Evolutionary conservation across 1,140 invertebrate genomes (phyloP).

Genomic region (Dufourea novaeangliae): DNA sequence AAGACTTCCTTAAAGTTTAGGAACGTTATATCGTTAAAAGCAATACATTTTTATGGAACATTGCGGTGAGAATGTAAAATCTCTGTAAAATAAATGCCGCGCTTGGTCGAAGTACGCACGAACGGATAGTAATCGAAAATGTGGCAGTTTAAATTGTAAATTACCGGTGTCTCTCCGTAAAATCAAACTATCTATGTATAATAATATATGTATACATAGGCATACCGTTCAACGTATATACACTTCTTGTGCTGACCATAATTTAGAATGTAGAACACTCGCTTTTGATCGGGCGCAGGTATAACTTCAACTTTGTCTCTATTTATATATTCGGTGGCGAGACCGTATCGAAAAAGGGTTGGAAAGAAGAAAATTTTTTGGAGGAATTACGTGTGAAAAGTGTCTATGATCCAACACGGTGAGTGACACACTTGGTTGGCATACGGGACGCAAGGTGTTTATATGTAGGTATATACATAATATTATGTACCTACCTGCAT

Average conservation of each 20-base stretch:
- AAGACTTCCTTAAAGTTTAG: slow-evolving; percentile 70
- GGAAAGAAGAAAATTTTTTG: background rate
- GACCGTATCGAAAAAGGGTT: background rate
- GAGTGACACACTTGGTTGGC: no score
- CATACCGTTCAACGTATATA: background rate
- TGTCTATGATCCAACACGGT: no score
- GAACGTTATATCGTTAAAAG: slow-evolving; percentile 77
- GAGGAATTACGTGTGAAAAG: background rate
- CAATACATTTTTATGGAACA: slow-evolving; percentile 66
- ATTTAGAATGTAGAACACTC: background rate
- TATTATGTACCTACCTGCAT: no score
- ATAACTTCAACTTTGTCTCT: background rate
- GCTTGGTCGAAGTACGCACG: slow-evolving; percentile 1
- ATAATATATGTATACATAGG: no score
- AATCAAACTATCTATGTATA: background rate
- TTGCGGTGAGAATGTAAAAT: slow-evolving; percentile 59
- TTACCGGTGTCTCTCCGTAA: background rate
- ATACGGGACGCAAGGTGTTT: no score
- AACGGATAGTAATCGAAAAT: background rate
- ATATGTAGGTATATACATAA: no score
- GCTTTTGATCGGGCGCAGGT: background rate
- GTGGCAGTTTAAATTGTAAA: background rate
- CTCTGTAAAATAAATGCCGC: slow-evolving; percentile 62
- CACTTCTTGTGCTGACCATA: background rate
- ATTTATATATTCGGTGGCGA: background rate